phyloP scores from a whole-genome alignment of 1,140 invertebrate species.

The Homarus americanus region DNA sequence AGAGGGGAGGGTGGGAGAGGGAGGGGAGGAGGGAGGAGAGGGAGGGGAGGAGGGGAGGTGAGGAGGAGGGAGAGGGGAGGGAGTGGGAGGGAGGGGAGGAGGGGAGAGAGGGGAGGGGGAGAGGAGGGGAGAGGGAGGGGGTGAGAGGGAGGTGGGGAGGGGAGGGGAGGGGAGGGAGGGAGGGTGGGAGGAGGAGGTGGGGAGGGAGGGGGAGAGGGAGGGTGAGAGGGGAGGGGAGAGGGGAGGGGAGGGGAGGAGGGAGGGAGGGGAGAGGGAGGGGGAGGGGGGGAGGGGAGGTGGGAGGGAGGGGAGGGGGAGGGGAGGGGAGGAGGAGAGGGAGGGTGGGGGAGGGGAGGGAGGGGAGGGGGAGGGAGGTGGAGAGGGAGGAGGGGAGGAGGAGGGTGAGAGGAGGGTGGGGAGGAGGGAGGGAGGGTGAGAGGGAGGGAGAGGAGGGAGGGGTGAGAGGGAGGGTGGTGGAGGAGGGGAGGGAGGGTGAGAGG shows the following conservation, averaged over 20 bases:
- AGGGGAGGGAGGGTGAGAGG: background rate
- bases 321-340: background rate
- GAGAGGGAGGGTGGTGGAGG: no score
- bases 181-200: background rate
- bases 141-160: background rate
- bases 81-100: no score
- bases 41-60: background rate
- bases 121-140: no score
- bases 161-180: background rate
- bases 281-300: no score
- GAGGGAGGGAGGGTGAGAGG: no score
- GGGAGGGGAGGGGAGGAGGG: no score
- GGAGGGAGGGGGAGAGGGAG: no score
- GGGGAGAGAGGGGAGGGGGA: background rate
- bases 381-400: no score
- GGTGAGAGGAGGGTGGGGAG: background rate
- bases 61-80: background rate
- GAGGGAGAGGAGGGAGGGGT: background rate
- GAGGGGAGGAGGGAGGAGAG: background rate
- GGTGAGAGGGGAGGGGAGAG: background rate
- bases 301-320: background rate
- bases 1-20: background rate
- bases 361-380: background rate
- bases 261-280: background rate
- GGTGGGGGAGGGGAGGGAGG: no score